These are phyloP conservation scores for Antechinus flavipes DNA, from an alignment of 2,113 vertebrate species.

Conservation along the genomic window DNA sequence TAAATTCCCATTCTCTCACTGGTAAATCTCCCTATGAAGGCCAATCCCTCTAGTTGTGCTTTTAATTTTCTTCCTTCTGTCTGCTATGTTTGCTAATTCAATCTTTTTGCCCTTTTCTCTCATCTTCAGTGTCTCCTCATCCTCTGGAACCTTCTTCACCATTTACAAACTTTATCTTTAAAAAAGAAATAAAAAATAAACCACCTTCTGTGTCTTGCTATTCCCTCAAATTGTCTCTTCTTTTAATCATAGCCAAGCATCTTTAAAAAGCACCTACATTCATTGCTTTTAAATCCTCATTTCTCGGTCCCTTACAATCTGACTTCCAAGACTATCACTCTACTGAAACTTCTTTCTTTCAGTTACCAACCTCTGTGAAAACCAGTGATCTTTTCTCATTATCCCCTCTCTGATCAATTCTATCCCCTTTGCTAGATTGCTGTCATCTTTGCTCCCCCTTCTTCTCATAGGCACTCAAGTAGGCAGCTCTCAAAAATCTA, in stretches of 20 bases:
- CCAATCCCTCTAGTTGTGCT: neutral
- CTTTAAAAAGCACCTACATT: too few species aligned
- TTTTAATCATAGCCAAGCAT: neutral
- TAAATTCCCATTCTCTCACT: neutral
- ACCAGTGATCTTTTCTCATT: neutral
- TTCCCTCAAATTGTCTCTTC: neutral
- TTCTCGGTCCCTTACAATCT: neutral
- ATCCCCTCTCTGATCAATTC: too few species aligned
- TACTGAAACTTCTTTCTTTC: neutral
- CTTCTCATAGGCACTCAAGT: too few species aligned
- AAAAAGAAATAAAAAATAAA: neutral
- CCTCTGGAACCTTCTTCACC: neutral
- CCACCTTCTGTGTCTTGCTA: neutral
- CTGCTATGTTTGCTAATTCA: neutral
- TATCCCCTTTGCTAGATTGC: too few species aligned
- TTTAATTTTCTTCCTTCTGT: neutral
- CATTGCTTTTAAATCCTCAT: neutral
- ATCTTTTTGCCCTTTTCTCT: neutral
- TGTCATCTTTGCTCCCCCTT: too few species aligned
- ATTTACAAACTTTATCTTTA: neutral
- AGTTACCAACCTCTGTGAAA: neutral
- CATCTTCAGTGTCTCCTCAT: neutral
- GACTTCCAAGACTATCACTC: neutral
- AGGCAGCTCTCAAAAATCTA: too few species aligned
- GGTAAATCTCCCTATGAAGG: neutral